Evolutionary conservation across 2,888 invertebrate species (phyloP), one percentile per base, ranked within the genome.

Genomic region (Agriotes lineatus): DNA sequence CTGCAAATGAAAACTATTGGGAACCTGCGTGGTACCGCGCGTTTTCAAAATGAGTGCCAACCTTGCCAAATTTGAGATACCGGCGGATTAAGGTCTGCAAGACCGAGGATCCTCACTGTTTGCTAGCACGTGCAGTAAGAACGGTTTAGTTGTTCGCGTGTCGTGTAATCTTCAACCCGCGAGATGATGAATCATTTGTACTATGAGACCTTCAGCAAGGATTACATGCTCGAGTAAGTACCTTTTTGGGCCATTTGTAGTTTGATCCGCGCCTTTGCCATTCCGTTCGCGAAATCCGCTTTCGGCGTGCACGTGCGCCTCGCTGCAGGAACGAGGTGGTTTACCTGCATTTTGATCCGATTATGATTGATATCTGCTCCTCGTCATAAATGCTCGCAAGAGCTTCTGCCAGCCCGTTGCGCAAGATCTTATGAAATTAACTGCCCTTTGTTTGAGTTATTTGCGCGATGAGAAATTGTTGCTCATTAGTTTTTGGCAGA

Each of bases 161-260:
- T 59, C 39, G 54, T 56, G 60, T 54, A 60, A 50, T 58, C 45
- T 20, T 33, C 16, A 59, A n/a, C 56, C 54, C 56, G 4, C 33
- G 33, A 42, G 37, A 63, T 48, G 50, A 68, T 68, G 68, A 57
- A 68, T 35, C 68, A 63, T n/a, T 58, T 68, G 19, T 68, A 68
- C 39, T 68, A 68, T 20, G 50, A 68, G 19, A 42, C 45, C 39
- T 52, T 68, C 25, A 63, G 50, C 45, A 63, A 68, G 37, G 58
- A 57, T 35, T 63, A 63, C 22, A 30, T 63, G 35, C 39, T 68
- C 18, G 35, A 63, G 68, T 68, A 58, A 68, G 68, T 68, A 37
- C 7, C 25, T 16, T 42, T 45, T 56, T 25, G 3, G n/a, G n/a
- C n/a, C n/a, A n/a, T n/a, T n/a, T n/a, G n/a, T n/a, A n/a, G n/a